phyloP scores from a whole-genome alignment of 92 coral and sea anemone species.

The Diadumene lineata region DNA sequence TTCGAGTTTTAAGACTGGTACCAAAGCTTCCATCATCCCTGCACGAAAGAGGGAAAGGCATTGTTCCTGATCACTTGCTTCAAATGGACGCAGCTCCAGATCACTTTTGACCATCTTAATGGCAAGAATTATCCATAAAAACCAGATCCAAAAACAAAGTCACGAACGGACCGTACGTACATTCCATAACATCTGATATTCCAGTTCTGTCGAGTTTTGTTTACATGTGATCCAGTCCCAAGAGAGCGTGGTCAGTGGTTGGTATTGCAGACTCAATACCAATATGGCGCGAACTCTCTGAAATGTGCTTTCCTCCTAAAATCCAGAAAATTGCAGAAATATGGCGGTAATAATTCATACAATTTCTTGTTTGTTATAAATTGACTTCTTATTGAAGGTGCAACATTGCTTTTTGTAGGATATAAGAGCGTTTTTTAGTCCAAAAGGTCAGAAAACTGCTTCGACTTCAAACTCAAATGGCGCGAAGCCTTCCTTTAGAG shows the following conservation, averaged over 20 bases:
- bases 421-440: conserved; percentile 66
- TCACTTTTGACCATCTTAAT: background rate
- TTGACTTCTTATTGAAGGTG: background rate
- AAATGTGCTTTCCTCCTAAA: background rate
- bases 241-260: background rate
- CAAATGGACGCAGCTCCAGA: conserved; percentile 50
- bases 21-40: conserved; percentile 48
- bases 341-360: conserved; percentile 24
- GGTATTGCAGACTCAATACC: background rate
- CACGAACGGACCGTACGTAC: no score
- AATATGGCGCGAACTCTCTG: conserved; percentile 38
- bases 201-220: no score
- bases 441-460: conserved; percentile 33
- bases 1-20: conserved; percentile 26
- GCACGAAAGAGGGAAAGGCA: conserved; percentile 58
- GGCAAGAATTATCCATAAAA: background rate
- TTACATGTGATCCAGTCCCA: background rate
- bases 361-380: background rate
- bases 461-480: conserved; percentile 7
- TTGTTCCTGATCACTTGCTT: conserved; percentile 30
- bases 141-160: background rate
- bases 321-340: background rate
- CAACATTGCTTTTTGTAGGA: conserved; percentile 31
- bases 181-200: no score
- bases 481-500: conserved; percentile 33